A percentile compares a stretch with the other conserved stretches of the same genome.
Conservation (phyloP, 2,888 invertebrate genomes). For the Sisyra nigra region DNA sequence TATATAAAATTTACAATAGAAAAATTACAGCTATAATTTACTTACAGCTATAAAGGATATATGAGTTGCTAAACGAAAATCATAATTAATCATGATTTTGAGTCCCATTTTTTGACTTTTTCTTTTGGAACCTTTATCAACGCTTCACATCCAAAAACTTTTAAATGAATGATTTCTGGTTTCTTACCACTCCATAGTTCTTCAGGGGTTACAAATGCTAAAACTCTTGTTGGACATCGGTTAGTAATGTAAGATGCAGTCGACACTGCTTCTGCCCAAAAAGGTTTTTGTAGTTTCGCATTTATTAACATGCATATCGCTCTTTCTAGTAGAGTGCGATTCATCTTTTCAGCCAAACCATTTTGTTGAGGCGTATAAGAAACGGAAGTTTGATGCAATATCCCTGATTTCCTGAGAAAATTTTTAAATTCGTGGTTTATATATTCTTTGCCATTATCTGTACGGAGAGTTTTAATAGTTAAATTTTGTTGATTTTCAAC, state of each 20-base stretch:
- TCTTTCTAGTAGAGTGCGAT: not conserved
- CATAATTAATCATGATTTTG: too few species aligned
- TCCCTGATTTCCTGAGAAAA: not conserved
- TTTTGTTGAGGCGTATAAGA: conserved; percentile 1
- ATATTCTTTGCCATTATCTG: conserved; percentile 1
- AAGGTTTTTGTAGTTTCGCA: not conserved
- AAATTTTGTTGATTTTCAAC: not conserved
- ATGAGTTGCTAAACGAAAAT: too few species aligned
- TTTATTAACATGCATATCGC: not conserved
- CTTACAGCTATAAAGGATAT: too few species aligned
- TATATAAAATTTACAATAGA: too few species aligned
- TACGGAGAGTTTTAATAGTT: not conserved
- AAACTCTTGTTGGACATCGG: not conserved
- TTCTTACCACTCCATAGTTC: too few species aligned
- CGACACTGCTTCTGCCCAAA: not conserved
- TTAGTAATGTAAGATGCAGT: not conserved
- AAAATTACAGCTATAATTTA: too few species aligned
- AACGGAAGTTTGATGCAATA: not conserved
- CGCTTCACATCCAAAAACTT: too few species aligned
- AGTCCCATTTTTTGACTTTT: too few species aligned
- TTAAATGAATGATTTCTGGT: too few species aligned
- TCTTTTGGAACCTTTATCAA: too few species aligned
- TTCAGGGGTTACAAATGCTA: too few species aligned
- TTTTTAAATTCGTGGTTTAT: not conserved
- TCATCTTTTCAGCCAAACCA: not conserved